Evolutionary conservation across 2,888 invertebrate species (phyloP), one percentile per base, ranked within the genome.

Genomic region (Busseola fusca): DNA sequence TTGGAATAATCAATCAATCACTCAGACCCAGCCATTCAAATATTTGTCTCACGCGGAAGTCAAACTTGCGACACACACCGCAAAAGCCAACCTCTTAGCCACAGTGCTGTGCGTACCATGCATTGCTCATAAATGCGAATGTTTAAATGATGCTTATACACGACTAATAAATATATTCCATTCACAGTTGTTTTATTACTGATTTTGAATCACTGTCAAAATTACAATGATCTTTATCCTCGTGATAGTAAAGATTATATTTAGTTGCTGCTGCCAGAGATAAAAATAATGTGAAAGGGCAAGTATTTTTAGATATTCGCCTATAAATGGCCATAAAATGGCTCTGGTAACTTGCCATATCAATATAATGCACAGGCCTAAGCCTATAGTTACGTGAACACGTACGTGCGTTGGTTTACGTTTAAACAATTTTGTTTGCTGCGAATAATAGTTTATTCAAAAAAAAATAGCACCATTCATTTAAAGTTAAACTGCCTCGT

Each of bases 51-150:
- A 12, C 5, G 45, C 25, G 21, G 52, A 48, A 25, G 14, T 57
- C 45, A 40, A 54, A 45, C 25, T 40, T 12, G 37, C 25, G 14
- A 50, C 34, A 6, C 12, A 0, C 5, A 21, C 30, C 40, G 18
- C 27, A 10, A 21, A 58, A 42, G n/a, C 14, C 2, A 27, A 18
- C 16, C n/a, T 45, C 58, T n/a, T 42, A 52, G 50, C 34, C 34
- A 64, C 3, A 52, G 16, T 52, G 18, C 40, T 37, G 7, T 34
- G 67, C 34, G 21, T 37, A 58, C 42, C 21, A 3, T n/a, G 34
- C 58, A 42, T 68, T 73, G 76, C 72, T 50, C 18, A 76, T 10
- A 25, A 45, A 58, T 21, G 72, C 72, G 70, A 70, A 57, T 57
- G 14, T 21, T 56, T 14, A 21, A 7, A 34, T 34, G 9, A 14